Evolutionary conservation across 2,797 vertebrate genomes (phyloP).

Genomic region (Xerus rutilus): DNA sequence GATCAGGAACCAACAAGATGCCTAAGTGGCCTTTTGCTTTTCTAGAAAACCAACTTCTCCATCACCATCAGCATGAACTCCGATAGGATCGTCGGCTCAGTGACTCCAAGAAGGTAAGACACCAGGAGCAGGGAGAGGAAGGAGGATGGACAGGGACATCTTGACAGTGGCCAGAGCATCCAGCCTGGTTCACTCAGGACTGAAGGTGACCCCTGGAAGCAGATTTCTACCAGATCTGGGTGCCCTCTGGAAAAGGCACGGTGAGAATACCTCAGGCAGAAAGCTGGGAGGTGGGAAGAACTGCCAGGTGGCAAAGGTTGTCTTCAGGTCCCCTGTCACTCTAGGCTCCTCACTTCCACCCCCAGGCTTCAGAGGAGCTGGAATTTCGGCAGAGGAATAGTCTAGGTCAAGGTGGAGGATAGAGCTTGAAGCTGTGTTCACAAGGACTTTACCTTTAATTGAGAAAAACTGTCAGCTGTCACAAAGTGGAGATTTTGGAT

Average conservation of each 20-base stretch:
- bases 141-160: neutral
- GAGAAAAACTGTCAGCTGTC: neutral
- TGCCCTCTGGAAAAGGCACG: neutral
- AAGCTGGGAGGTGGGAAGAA: neutral
- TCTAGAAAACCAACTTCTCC: conserved; percentile 80
- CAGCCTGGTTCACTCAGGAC: neutral
- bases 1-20: neutral
- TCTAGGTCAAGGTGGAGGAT: neutral
- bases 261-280: neutral
- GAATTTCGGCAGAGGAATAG: neutral
- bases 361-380: neutral
- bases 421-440: neutral
- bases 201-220: neutral
- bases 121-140: too few relatives aligned
- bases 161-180: neutral
- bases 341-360: neutral
- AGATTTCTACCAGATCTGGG: neutral
- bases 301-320: too few relatives aligned
- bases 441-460: neutral
- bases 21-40: conserved; percentile 36
- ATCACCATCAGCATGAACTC: conserved; percentile 65
- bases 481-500: neutral
- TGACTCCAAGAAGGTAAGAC: conserved; percentile 83
- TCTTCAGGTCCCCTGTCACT: neutral
- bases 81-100: conserved; percentile 74